Conservation (phyloP, 2,113 vertebrate species). For the Mormyrus iriodes region DNA sequence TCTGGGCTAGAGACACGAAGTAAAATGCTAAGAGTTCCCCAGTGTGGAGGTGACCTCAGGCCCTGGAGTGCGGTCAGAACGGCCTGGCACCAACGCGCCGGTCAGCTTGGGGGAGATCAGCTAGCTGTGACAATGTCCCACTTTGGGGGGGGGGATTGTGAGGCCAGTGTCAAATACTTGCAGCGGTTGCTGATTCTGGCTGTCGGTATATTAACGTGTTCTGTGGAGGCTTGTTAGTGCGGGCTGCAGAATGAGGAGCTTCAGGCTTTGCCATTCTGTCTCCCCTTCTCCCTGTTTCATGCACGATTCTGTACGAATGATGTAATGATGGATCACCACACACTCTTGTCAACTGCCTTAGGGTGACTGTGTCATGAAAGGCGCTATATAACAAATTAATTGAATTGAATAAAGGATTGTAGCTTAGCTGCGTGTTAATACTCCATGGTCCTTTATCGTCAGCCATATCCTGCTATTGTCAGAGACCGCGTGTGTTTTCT, state of each 20-base stretch:
- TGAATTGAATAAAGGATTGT: background rate
- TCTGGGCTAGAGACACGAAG: conserved; percentile 55
- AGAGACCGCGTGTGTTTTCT: background rate
- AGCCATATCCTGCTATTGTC: background rate
- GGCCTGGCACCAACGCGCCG: background rate
- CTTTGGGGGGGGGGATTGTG: conserved; percentile 36
- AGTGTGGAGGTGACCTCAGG: background rate
- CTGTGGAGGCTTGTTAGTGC: background rate
- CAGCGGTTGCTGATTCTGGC: background rate
- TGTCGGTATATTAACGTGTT: background rate
- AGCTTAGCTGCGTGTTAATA: background rate
- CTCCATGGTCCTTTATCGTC: background rate
- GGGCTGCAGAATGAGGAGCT: background rate
- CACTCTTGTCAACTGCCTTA: background rate
- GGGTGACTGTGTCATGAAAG: no score
- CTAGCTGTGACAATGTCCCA: background rate
- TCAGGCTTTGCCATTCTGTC: no score
- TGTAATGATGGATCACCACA: background rate
- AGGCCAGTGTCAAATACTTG: background rate
- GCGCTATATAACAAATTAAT: background rate
- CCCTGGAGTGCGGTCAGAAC: conserved; percentile 19
- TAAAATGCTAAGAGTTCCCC: conserved; percentile 40
- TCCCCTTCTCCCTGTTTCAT: no score
- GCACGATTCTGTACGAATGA: no score
- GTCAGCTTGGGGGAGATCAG: background rate